These are phyloP conservation scores for Heterotilapia buettikoferi DNA, from an alignment of 2,113 vertebrate species.

Conservation along the genomic window DNA sequence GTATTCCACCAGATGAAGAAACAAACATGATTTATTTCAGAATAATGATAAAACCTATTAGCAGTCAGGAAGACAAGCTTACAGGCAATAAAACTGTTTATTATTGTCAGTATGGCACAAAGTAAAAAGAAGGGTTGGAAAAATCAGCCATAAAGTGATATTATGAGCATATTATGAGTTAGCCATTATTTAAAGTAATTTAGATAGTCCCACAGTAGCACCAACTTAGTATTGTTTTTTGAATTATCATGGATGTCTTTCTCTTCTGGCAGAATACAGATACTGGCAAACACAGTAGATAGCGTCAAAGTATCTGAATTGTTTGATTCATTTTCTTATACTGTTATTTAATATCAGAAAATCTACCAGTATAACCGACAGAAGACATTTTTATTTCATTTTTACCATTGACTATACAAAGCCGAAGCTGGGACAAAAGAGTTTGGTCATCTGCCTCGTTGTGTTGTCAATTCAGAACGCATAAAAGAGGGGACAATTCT, in stretches of 20 bases:
- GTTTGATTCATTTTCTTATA: background rate
- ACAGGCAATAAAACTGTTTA: background rate
- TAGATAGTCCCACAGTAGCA: background rate
- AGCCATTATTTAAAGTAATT: background rate
- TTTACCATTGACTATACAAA: background rate
- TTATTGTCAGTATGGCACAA: background rate
- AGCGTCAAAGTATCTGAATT: background rate
- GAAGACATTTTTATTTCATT: background rate
- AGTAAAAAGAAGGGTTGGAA: background rate
- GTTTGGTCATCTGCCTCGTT: background rate
- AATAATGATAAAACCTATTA: background rate
- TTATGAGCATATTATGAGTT: background rate
- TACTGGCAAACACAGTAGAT: background rate
- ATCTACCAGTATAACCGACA: background rate
- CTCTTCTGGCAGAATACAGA: background rate
- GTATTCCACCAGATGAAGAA: background rate
- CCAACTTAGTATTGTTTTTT: background rate
- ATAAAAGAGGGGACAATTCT: constrained; percentile 30
- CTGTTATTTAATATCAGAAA: background rate
- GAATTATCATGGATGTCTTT: background rate
- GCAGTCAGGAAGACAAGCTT: background rate
- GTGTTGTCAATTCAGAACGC: background rate
- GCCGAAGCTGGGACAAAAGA: background rate
- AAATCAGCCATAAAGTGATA: background rate
- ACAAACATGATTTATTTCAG: background rate